These are phyloP conservation scores for Acrocyrtus sp. DNA, from an alignment of 2,888 invertebrate genomes.

Conservation along the genomic window DNA sequence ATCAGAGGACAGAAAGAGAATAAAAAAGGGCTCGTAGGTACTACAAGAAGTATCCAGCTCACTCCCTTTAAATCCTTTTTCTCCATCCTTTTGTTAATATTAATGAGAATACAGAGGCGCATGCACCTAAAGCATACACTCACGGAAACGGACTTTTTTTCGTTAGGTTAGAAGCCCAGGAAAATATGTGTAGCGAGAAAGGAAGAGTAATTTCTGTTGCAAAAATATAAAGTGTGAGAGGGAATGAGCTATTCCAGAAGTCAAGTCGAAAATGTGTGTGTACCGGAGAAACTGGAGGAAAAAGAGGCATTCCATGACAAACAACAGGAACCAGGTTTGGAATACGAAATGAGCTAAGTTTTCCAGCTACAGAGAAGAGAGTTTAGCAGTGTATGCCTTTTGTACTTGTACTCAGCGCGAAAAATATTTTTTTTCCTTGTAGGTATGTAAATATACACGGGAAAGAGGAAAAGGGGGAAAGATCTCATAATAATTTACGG, in stretches of 20 bases:
- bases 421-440: too few species aligned
- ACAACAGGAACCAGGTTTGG: constrained; percentile 27
- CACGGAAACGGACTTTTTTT: too few species aligned
- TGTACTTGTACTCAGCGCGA: too few species aligned
- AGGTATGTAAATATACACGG: background rate
- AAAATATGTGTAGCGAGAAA: background rate
- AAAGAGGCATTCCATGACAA: constrained; percentile 40
- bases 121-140: background rate
- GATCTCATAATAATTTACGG: constrained; percentile 38
- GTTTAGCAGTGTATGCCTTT: too few species aligned
- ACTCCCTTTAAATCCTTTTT: too few species aligned
- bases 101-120: too few species aligned
- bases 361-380: background rate
- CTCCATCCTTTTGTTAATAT: too few species aligned
- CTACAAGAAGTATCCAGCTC: too few species aligned
- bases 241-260: background rate
- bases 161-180: background rate
- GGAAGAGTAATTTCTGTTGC: background rate
- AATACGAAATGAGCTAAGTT: constrained; percentile 36
- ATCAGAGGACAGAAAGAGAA: too few species aligned
- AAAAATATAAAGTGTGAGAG: background rate
- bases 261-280: too few species aligned
- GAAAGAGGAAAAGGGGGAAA: constrained; percentile 6
- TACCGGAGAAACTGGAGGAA: too few species aligned
- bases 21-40: too few species aligned